Evolutionary conservation across 2,888 invertebrate genomes (phyloP), one percentile per base, ranked within the genome.

Genomic region (Monochamus alternatus): DNA sequence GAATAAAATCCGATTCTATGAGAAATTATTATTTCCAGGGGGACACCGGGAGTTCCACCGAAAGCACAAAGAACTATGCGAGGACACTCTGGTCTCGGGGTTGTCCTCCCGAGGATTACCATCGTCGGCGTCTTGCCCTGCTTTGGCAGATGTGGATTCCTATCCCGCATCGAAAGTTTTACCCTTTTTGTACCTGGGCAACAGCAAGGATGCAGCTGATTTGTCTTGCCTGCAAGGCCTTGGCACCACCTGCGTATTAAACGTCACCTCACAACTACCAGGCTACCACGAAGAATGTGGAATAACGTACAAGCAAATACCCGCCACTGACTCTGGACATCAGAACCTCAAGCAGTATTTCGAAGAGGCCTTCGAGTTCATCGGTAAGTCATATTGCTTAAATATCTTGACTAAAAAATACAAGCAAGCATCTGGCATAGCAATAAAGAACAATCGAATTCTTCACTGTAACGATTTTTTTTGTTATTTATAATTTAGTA

Each of bases 341-440:
- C 96, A 96, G 88, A 96, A 96, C 90, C 93, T 96, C 77, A 94
- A 94, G 86, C 96, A 96, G 91, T 96, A 95, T 91, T 96, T 96
- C 90, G 94, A 95, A 87, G 95, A 96, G 88, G 95, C 96, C 84
- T 95, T 94, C 88, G 93, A 94, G 86, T 96, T 96, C 89, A 96
- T 96, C 85, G 96, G 96, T 96, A 89, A 93, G 84, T 82, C 63
- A 3, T 43, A 43, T 52, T 10, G 52, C 32, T 8, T 72, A 32
- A 47, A 22, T 22, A 22, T 22, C 22, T 22, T 3, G 12, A 3
- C 3, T 9, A 3, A 47, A 47, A 47, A 47, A 47, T 47, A 12
- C 47, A 47, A 47, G 47, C 47, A 47, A 47, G 47, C 12, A 38
- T 60, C 5, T 52, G 10, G 22, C 22, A 22, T 22, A 22, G 22